Conservation (phyloP, 2,113 vertebrate genomes). For the Crotalus tigris region DNA sequence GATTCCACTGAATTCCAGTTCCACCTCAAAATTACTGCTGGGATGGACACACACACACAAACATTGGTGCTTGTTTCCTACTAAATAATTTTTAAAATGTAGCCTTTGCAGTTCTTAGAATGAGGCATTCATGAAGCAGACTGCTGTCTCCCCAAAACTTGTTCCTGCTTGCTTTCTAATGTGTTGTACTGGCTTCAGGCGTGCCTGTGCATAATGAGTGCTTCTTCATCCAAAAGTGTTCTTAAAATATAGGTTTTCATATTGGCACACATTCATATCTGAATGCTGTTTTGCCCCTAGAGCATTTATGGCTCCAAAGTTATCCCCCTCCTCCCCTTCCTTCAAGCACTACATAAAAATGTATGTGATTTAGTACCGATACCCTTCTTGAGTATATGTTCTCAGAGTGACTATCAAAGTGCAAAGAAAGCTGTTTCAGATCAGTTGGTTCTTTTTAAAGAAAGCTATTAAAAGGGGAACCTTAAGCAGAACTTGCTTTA, state of each 20-base stretch:
- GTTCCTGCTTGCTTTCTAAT: constrained; percentile 29
- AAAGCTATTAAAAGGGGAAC: not conserved
- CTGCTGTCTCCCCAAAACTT: not conserved
- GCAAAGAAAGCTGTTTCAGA: constrained; percentile 7
- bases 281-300: constrained; percentile 34
- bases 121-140: not conserved
- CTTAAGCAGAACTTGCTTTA: not conserved
- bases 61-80: not conserved
- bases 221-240: constrained; percentile 46
- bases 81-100: not conserved
- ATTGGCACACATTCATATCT: constrained; percentile 42
- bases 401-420: not conserved
- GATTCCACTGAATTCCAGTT: not conserved
- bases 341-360: not conserved
- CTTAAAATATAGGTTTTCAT: constrained; percentile 41
- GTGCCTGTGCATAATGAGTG: constrained; percentile 36
- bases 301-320: constrained; percentile 26
- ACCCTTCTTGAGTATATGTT: not conserved
- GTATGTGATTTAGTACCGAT: constrained; percentile 10
- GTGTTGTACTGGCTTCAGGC: constrained; percentile 27
- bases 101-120: constrained; percentile 14
- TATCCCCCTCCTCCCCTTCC: not conserved
- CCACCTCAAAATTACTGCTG: not conserved
- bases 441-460: not conserved
- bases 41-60: not conserved